Evolutionary conservation across 2,888 invertebrate species (phyloP).

Genomic region (Drosophila birchii): DNA sequence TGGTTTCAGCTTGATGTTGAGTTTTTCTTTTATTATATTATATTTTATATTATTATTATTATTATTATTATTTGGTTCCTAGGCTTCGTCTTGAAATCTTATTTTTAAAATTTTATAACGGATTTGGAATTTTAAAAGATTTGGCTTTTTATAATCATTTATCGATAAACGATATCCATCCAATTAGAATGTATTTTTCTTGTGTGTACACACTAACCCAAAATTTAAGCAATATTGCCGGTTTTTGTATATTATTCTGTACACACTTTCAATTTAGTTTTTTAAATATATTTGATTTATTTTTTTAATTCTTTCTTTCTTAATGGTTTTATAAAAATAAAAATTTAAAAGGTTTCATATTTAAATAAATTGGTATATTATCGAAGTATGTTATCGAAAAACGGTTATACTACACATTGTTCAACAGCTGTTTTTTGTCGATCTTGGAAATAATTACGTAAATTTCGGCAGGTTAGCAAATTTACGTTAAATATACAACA

Average conservation of each 20-base stretch:
- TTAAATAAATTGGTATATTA: neutral
- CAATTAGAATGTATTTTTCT: neutral
- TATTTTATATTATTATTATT: too few species aligned
- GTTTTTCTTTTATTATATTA: too few species aligned
- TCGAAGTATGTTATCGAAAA: neutral
- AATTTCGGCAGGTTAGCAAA: constrained; percentile 75
- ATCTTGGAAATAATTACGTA: constrained; percentile 69
- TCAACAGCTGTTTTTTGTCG: constrained; percentile 36
- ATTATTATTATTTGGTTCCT: too few species aligned
- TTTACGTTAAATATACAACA: constrained; percentile 23
- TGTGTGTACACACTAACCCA: neutral
- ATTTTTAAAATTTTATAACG: too few species aligned
- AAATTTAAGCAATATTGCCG: too few species aligned
- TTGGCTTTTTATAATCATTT: neutral
- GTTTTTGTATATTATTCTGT: too few species aligned
- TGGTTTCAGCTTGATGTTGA: neutral
- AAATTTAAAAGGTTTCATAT: too few species aligned
- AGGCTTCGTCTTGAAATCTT: too few species aligned
- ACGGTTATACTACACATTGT: constrained; percentile 8
- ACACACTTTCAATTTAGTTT: too few species aligned
- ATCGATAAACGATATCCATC: neutral
- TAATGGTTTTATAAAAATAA: neutral
- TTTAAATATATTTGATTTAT: neutral
- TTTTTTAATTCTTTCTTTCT: neutral
- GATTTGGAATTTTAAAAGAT: neutral